Percentiles rank a stretch among this genome's conserved stretches.
Conservation (phyloP, 2,113 vertebrate species). For the Oriolus oriolus region DNA sequence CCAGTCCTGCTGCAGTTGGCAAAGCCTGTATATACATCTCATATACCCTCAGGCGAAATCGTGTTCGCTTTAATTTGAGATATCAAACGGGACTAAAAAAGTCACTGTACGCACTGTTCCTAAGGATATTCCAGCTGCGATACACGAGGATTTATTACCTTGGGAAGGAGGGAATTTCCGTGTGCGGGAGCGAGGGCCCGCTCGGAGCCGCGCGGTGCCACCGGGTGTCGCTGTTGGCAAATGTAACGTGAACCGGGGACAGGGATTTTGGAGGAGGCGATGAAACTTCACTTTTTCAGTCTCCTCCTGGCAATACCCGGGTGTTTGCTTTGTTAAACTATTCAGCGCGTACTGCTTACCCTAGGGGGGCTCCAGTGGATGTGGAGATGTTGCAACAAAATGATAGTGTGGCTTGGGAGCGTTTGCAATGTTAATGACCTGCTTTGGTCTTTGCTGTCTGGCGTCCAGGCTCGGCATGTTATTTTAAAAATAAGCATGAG, state of each 20-base stretch:
- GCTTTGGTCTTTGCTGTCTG: not conserved
- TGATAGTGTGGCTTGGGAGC: not conserved
- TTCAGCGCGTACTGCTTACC: accelerated
- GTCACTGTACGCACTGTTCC: accelerated
- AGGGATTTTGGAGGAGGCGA: not conserved
- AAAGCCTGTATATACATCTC: not conserved
- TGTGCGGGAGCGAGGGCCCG: accelerated
- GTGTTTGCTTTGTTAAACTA: not conserved
- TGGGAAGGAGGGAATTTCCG: accelerated
- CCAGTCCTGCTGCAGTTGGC: not conserved
- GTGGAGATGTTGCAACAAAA: not conserved
- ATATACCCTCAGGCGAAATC: too few relatives aligned
- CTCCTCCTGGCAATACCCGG: not conserved
- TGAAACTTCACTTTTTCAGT: not conserved
- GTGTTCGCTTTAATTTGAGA: not conserved
- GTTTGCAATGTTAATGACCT: not conserved
- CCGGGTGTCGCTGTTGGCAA: constrained; percentile 79
- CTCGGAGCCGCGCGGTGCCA: not conserved
- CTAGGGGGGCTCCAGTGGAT: not conserved
- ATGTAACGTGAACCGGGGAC: constrained; percentile 43
- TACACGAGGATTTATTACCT: too few relatives aligned
- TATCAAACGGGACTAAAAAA: not conserved
- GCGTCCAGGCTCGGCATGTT: not conserved
- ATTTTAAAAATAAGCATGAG: not conserved
- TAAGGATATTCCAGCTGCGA: accelerated